Evolutionary conservation across 64 coral and sea anemone genomes (phyloP).

Genomic region (Montipora foliosa): DNA sequence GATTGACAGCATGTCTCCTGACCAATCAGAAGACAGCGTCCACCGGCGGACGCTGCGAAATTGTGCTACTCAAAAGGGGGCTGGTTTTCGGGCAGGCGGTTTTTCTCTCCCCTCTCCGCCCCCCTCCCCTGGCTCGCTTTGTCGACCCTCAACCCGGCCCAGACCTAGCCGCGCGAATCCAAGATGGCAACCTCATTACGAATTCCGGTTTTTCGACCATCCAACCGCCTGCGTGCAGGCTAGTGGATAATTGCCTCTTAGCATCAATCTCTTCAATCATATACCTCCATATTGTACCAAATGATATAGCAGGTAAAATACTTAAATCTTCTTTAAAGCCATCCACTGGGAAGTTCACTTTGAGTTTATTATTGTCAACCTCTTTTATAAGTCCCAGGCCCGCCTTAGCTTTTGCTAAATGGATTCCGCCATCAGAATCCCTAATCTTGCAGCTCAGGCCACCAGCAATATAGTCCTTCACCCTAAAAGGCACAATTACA

Average conservation of each 20-base stretch:
- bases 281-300: constrained; percentile 24
- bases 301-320: constrained; percentile 33
- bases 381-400: constrained; percentile 27
- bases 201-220: too few species aligned
- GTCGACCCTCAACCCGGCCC: too few species aligned
- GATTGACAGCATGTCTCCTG: too few species aligned
- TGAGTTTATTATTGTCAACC: constrained; percentile 27
- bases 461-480: constrained; percentile 78
- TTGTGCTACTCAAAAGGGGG: too few species aligned
- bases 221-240: too few species aligned
- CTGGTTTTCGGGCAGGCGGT: too few species aligned
- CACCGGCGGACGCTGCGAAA: too few species aligned
- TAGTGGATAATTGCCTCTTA: constrained; percentile 51
- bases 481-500: constrained; percentile 7
- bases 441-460: constrained; percentile 38
- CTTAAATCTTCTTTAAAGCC: constrained; percentile 48
- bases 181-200: too few species aligned
- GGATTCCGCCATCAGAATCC: constrained; percentile 65
- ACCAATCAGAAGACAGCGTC: too few species aligned
- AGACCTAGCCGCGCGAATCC: too few species aligned
- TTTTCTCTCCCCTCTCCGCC: too few species aligned
- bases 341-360: constrained; percentile 57
- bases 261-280: constrained; percentile 33
- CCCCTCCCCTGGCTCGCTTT: too few species aligned
- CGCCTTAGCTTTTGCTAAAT: constrained; percentile 55